Evolutionary conservation across 92 coral and sea anemone genomes (phyloP).

Genomic region (Heteractis magnifica): DNA sequence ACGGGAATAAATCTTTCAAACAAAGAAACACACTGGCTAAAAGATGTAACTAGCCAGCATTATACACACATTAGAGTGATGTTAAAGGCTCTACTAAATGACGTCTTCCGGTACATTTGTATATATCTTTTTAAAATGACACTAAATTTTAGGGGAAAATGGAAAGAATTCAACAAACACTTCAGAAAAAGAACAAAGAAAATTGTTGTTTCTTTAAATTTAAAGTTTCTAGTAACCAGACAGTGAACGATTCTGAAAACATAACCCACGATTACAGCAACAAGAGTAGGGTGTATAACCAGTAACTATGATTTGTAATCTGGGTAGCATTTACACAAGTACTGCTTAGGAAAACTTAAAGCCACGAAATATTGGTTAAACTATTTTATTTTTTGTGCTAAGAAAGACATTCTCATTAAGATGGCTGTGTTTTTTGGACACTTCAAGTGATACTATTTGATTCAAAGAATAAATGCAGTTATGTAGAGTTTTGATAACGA

Average conservation of each 20-base stretch:
- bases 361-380: neutral
- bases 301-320: neutral
- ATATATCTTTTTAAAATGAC: neutral
- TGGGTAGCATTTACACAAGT: neutral
- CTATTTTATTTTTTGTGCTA: neutral
- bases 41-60: constrained; percentile 3
- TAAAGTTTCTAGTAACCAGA: neutral
- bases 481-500: neutral
- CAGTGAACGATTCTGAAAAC: neutral
- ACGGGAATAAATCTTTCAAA: constrained; percentile 64
- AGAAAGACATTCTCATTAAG: neutral
- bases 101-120: constrained; percentile 16
- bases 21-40: constrained; percentile 4
- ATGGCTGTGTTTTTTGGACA: neutral
- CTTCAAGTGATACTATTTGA: neutral
- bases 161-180: neutral
- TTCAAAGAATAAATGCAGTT: neutral
- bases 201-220: neutral
- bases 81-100: neutral
- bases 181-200: neutral
- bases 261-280: neutral
- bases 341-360: neutral
- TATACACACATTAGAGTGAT: constrained; percentile 3
- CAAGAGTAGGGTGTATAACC: neutral
- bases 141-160: too few relatives aligned